phyloP scores from a whole-genome alignment of 2,797 vertebrate genomes.

The Urophycis tenuis region DNA sequence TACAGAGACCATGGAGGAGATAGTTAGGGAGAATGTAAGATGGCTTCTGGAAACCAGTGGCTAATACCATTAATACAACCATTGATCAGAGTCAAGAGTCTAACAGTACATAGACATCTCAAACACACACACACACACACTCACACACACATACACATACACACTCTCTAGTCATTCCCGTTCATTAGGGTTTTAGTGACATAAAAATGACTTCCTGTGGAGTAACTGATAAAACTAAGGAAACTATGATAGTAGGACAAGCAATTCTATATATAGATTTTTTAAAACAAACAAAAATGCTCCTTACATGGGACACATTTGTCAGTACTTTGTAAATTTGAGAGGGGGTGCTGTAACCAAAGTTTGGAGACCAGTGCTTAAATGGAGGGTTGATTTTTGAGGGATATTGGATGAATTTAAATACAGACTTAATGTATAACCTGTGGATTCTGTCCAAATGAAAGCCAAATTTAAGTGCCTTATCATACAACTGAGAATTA shows the following conservation, averaged over 20 bases:
- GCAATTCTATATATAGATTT: constrained; percentile 27
- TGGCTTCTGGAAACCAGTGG: constrained; percentile 6
- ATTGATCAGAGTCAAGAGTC: constrained; percentile 6
- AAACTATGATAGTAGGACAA: constrained; percentile 21
- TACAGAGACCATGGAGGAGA: not conserved
- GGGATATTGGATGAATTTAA: constrained; percentile 34
- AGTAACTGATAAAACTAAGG: constrained; percentile 25
- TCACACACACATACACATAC: not conserved
- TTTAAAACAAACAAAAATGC: constrained; percentile 15
- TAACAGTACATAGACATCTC: not conserved
- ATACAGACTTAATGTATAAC: constrained; percentile 36
- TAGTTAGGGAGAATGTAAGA: not conserved
- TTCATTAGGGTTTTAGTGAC: constrained; percentile 3
- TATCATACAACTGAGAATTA: constrained; percentile 55
- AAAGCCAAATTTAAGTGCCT: constrained; percentile 67
- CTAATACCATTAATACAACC: constrained; percentile 4
- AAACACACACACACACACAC: not conserved
- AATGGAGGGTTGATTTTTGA: constrained; percentile 25
- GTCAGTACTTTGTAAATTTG: constrained; percentile 36
- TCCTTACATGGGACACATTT: constrained; percentile 39
- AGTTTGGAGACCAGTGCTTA: constrained; percentile 70
- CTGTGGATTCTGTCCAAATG: constrained; percentile 37
- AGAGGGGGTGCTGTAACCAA: constrained; percentile 72
- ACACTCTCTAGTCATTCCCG: not conserved
- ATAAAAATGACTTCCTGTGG: constrained; percentile 32